Percentiles rank a stretch among this genome's conserved stretches.
These are phyloP conservation scores for Microtus pennsylvanicus DNA, from an alignment of 2,113 vertebrate genomes.

Conservation along the genomic window DNA sequence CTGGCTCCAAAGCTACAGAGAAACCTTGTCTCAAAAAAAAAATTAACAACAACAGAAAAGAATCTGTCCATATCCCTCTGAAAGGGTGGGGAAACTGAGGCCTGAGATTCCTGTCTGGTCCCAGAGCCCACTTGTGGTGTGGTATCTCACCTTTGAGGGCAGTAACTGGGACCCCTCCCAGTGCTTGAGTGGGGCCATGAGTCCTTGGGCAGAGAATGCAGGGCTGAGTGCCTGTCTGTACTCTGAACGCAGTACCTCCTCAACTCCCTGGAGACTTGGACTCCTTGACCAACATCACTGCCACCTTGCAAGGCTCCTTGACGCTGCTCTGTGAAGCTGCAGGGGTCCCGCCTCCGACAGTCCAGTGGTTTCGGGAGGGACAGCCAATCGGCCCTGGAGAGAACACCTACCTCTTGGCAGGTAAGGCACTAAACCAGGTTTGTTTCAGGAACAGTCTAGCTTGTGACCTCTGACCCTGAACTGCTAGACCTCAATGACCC, in stretches of 20 bases:
- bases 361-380: constrained; percentile 83
- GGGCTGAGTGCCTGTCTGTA: fast-evolving
- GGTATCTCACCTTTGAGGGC: neutral
- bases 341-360: constrained; percentile 77
- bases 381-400: constrained; percentile 86
- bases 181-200: neutral
- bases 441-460: neutral
- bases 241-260: constrained; percentile 85
- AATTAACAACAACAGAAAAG: no score
- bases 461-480: neutral
- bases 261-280: constrained; percentile 85
- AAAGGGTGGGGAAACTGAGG: neutral
- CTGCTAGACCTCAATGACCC: neutral
- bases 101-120: neutral
- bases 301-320: constrained; percentile 80
- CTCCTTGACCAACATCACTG: constrained; percentile 32
- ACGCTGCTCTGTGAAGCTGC: constrained; percentile 84
- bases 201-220: no score
- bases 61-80: neutral
- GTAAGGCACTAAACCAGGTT: constrained; percentile 68
- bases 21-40: no score
- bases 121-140: neutral
- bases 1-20: no score
- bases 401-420: constrained; percentile 87
- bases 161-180: neutral